Conservation (phyloP, 2,113 vertebrate genomes). For the Equus quagga region DNA sequence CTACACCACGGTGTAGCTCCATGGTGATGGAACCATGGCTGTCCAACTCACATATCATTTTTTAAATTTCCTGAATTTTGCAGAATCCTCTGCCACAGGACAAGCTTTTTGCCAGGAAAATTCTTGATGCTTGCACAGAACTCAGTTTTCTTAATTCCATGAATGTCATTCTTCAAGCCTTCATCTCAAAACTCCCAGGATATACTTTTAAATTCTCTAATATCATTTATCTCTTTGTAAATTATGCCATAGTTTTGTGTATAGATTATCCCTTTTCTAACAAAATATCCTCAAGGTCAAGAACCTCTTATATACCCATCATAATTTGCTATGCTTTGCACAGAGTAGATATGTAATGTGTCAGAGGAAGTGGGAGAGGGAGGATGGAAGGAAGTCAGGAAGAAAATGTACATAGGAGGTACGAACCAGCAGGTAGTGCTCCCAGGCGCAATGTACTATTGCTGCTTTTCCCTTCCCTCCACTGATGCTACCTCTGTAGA, state of each 20-base stretch:
- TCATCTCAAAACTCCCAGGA: background rate
- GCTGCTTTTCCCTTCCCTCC: background rate
- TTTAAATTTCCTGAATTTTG: background rate
- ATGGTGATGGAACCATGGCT: background rate
- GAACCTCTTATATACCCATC: background rate
- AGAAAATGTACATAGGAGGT: too few species aligned
- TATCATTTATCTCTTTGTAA: background rate
- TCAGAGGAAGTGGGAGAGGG: too few species aligned
- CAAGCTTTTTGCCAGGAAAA: background rate
- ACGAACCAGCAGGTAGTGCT: too few species aligned
- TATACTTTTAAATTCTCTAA: background rate
- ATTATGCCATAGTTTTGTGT: background rate
- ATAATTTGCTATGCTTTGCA: too few species aligned
- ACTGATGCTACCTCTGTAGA: too few species aligned
- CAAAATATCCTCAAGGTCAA: too few species aligned
- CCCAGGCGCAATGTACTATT: too few species aligned
- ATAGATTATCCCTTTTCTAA: background rate
- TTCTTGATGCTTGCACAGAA: background rate
- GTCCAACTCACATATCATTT: background rate
- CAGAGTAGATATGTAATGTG: too few species aligned
- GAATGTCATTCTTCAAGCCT: background rate
- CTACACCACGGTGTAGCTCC: too few species aligned
- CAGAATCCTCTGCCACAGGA: background rate
- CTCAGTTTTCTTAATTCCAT: background rate
- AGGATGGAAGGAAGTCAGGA: too few species aligned